These are phyloP conservation scores for Psylliodes chrysocephalus DNA, from an alignment of 2,888 invertebrate species.

Conservation along the genomic window DNA sequence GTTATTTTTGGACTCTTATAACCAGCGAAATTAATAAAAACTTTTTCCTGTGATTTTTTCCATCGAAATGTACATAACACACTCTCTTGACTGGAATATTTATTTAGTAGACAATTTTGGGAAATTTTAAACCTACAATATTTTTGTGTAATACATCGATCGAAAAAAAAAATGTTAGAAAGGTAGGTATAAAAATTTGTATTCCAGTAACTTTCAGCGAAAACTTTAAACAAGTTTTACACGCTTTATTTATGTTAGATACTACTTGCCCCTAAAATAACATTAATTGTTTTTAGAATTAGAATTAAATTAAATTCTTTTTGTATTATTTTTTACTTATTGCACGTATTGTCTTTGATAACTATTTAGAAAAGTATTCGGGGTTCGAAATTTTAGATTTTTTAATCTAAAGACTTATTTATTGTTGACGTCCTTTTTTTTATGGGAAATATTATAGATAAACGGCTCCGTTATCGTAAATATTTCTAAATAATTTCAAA, in stretches of 20 bases:
- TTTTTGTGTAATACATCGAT: constrained; percentile 2
- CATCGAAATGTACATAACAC: too few relatives aligned
- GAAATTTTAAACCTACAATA: constrained; percentile 27
- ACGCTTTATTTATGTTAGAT: constrained; percentile 47
- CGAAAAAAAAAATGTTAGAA: constrained; percentile 9
- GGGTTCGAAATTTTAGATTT: background rate
- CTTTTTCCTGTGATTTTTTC: too few relatives aligned
- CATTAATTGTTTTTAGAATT: constrained; percentile 35
- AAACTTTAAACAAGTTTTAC: constrained; percentile 38
- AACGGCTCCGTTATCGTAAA: background rate
- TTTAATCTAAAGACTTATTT: constrained; percentile 6
- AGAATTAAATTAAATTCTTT: constrained; percentile 39
- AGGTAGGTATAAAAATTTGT: constrained; percentile 26
- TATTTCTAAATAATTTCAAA: constrained; percentile 8
- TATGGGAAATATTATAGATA: background rate
- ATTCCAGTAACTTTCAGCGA: constrained; percentile 21
- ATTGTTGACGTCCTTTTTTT: background rate
- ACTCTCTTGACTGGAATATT: background rate
- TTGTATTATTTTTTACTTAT: constrained; percentile 36
- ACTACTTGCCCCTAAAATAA: constrained; percentile 41
- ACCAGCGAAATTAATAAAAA: too few relatives aligned
- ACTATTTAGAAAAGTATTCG: background rate
- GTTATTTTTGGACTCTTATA: too few relatives aligned
- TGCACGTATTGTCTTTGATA: constrained; percentile 27
- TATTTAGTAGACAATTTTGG: constrained; percentile 15